Evolutionary conservation across 2,797 vertebrate species (phyloP).

Genomic region (Apogon hyalosoma): DNA sequence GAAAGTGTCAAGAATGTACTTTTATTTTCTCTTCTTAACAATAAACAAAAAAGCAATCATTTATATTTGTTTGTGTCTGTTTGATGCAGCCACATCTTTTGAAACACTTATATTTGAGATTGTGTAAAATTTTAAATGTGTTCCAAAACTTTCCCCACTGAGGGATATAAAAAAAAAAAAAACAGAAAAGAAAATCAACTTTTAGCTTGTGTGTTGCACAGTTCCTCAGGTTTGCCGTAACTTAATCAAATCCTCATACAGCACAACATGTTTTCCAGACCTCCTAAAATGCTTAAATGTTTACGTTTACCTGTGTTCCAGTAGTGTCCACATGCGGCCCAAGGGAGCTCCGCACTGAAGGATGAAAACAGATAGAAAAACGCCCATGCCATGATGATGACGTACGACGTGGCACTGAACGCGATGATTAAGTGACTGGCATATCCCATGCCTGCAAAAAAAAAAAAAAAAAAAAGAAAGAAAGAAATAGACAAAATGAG

Average conservation of each 20-base stretch:
- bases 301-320: conserved; percentile 75
- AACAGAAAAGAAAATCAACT: neutral
- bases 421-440: conserved; percentile 73
- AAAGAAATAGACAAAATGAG: neutral
- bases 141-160: no score
- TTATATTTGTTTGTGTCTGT: no score
- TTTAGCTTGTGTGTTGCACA: no score
- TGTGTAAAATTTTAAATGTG: no score
- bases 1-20: no score
- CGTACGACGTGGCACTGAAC: conserved; percentile 69
- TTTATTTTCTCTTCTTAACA: no score
- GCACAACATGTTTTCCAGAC: neutral
- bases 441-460: conserved; percentile 65
- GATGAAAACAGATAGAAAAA: conserved; percentile 76
- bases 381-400: conserved; percentile 71
- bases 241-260: neutral
- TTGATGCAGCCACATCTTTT: no score
- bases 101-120: no score
- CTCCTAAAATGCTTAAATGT: neutral
- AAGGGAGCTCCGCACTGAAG: conserved; percentile 68
- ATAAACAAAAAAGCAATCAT: no score
- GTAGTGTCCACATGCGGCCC: conserved; percentile 69
- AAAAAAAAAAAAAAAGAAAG: no score
- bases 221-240: no score
- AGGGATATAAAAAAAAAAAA: neutral